Base-by-base conservation (phyloP, 2,888 invertebrate species). In the Acleris holmiana region DNA sequence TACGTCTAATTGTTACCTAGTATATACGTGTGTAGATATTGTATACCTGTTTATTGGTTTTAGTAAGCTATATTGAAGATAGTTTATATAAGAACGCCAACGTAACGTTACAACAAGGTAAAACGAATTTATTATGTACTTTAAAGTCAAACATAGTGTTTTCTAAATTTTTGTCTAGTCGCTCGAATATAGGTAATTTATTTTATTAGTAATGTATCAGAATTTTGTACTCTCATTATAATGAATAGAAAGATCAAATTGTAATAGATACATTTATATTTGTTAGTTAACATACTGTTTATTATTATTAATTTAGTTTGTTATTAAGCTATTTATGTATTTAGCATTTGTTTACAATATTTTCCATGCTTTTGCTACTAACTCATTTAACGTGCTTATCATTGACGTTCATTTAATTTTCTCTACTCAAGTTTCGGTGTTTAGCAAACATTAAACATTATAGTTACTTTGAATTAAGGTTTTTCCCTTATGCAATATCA, bases 61-160 rank as follows among this genome's bases (percentile, higher is more conserved):
- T 76, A 76, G 78, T 76, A 74, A 64, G 78, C 77, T 73, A 74
- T 76, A 70, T 78, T 71, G 76, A 74, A 76, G 69, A 74, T 78
- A 74, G 74, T 74, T 71, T 72, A 74, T 76, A 73, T 73, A 73
- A 75, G 73, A 66, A 68, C 74, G 63, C 73, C 75, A 57, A 69
- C 76, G 71, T 71, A 44, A 23, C 49, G 35, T 29, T 35, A 76
- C 66, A 74, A 74, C 74, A 67, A 78, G 78, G 78, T 78, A 78
- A 77, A 68, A 50, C 17, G 13, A 47, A 48, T 53, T 58, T 25
- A 40, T 40, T 53, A 25, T 29, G 29, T 29, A 41, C 48, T 46
- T 23, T 41, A 25, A 25, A 25, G 25, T 25, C 1, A 2, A 5
- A 58, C 13, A 61, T 55, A 61, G 18, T 41, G 44, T 25, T 40